Percentiles rank a stretch among this genome's conserved stretches.
These are phyloP conservation scores for Montipora capitata DNA, from an alignment of 92 coral and sea anemone species.

Conservation along the genomic window DNA sequence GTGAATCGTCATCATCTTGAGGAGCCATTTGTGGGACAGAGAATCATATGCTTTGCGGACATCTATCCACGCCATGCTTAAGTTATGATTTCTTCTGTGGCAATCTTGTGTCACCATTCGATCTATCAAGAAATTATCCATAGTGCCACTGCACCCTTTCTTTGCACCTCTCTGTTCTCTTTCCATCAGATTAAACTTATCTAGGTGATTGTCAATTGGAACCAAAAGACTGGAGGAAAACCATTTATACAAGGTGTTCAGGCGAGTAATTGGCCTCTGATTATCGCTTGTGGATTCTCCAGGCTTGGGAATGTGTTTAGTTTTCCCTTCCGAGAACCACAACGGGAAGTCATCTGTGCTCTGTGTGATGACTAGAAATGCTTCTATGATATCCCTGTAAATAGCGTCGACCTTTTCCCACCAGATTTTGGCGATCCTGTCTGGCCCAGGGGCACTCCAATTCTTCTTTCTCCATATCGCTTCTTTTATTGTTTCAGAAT, in stretches of 20 bases:
- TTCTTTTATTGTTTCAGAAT: background rate
- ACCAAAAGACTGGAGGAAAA: conserved; percentile 51
- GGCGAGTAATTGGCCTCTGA: conserved; percentile 72
- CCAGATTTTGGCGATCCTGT: conserved; percentile 57
- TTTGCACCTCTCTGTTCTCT: conserved; percentile 69
- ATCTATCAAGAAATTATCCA: conserved; percentile 73
- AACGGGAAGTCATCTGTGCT: conserved; percentile 28
- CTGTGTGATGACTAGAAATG: background rate
- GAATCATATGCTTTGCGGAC: conserved; percentile 72
- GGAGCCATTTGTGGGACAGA: conserved; percentile 57
- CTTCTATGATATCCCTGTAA: conserved; percentile 26
- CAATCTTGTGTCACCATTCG: conserved; percentile 67
- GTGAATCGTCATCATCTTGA: conserved; percentile 68
- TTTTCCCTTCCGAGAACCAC: conserved; percentile 67
- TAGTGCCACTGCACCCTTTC: conserved; percentile 63
- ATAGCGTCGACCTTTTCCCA: conserved; percentile 48
- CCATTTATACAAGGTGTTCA: conserved; percentile 75
- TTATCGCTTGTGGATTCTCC: conserved; percentile 53
- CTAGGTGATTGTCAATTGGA: conserved; percentile 58
- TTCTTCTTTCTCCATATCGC: conserved; percentile 23
- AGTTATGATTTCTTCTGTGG: conserved; percentile 49
- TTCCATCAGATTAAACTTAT: conserved; percentile 48
- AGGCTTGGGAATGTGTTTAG: background rate
- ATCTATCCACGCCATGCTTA: too few species aligned
- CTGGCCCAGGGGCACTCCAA: conserved; percentile 74